These are phyloP conservation scores for Sebastes hubbsi DNA, from an alignment of 2,797 vertebrate species.

Conservation along the genomic window DNA sequence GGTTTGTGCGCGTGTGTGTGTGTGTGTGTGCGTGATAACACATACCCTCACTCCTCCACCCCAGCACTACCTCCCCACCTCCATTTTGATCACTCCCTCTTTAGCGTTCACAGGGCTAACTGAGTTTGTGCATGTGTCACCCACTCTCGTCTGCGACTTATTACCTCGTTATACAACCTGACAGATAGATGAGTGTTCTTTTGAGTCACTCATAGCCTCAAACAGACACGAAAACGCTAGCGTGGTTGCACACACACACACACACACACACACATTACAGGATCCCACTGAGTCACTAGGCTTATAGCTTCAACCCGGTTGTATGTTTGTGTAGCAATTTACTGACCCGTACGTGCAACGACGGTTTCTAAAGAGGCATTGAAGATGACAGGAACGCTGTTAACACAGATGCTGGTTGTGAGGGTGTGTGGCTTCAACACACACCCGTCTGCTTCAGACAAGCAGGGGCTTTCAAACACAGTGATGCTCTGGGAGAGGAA, in stretches of 20 bases:
- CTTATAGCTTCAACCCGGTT: constrained; percentile 10
- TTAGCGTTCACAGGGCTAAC: constrained; percentile 40
- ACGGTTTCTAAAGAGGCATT: constrained; percentile 3
- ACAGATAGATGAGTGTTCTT: constrained; percentile 44
- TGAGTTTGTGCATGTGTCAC: constrained; percentile 64
- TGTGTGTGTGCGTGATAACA: constrained; percentile 32
- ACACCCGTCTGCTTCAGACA: not conserved
- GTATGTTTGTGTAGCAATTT: constrained; percentile 29
- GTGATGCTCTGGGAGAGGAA: constrained; percentile 32
- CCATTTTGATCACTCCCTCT: constrained; percentile 47
- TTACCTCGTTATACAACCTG: constrained; percentile 42
- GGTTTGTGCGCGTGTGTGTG: constrained; percentile 40
- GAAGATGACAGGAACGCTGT: constrained; percentile 13
- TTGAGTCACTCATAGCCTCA: constrained; percentile 51
- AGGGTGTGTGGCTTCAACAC: not conserved
- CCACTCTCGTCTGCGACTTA: constrained; percentile 33
- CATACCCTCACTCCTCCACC: constrained; percentile 11
- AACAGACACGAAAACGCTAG: constrained; percentile 1
- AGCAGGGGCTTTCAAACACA: constrained; percentile 16
- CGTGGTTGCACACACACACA: not conserved
- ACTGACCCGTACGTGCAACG: constrained; percentile 13
- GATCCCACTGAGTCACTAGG: constrained; percentile 31
- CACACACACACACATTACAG: not conserved
- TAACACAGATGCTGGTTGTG: constrained; percentile 7
- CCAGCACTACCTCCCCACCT: not conserved